Conservation (phyloP, 2,797 vertebrate genomes). For the Acridotheres tristis region DNA sequence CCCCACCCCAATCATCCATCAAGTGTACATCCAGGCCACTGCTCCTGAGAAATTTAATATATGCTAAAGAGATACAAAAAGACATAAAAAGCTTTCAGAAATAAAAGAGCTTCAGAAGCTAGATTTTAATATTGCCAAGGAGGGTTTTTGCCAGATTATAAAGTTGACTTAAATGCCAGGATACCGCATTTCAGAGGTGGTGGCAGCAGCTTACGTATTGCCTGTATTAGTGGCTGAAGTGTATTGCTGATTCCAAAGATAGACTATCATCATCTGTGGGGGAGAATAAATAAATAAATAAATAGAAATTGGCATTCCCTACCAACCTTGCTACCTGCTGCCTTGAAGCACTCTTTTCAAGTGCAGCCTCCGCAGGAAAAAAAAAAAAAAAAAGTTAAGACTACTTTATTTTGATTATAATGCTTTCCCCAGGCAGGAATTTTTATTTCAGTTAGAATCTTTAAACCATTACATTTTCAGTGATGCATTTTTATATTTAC, state of each 20-base stretch:
- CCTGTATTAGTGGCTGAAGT: neutral
- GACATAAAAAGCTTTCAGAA: conserved; percentile 35
- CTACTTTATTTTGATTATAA: conserved; percentile 72
- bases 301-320: neutral
- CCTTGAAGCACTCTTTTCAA: conserved; percentile 28
- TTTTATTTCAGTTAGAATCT: conserved; percentile 80
- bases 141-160: neutral
- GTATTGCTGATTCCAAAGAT: neutral
- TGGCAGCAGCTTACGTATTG: neutral
- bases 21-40: neutral
- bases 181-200: neutral
- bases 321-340: conserved; percentile 1
- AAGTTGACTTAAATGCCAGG: conserved; percentile 39
- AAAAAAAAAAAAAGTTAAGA: conserved; percentile 38
- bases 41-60: neutral
- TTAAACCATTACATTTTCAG: conserved; percentile 77
- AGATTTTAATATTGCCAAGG: neutral
- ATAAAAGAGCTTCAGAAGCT: neutral
- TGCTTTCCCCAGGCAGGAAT: conserved; percentile 76
- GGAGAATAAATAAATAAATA: neutral
- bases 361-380: neutral
- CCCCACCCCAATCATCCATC: neutral
- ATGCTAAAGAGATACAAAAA: conserved; percentile 24
- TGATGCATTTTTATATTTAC: conserved; percentile 83
- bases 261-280: neutral